phyloP scores from a whole-genome alignment of 1,140 invertebrate genomes.

The Aphis gossypii region DNA sequence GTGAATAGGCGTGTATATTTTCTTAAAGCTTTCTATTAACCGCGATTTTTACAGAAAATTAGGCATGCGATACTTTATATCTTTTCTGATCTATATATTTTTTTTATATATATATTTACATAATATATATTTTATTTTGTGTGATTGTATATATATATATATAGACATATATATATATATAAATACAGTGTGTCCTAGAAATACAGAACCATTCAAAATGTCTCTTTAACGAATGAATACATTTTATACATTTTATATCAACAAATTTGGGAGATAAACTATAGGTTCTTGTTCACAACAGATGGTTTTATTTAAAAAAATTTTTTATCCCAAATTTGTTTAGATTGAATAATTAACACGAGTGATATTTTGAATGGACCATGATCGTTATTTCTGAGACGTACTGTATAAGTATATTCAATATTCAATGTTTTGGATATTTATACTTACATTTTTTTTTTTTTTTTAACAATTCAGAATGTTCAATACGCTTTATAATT shows the following conservation, averaged over 20 bases:
- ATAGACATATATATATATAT: conserved; percentile 52
- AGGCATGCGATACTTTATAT: conserved; percentile 57
- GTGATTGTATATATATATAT: conserved; percentile 46
- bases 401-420: neutral
- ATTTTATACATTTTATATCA: neutral
- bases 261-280: neutral
- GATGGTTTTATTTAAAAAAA: neutral
- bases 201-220: neutral
- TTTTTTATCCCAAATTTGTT: neutral
- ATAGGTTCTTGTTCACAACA: neutral
- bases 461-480: conserved; percentile 58
- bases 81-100: conserved; percentile 56
- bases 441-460: conserved; percentile 57
- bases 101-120: conserved; percentile 30
- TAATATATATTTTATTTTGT: conserved; percentile 57
- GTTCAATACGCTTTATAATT: conserved; percentile 59
- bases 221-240: neutral
- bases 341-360: neutral
- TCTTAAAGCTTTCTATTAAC: conserved; percentile 41
- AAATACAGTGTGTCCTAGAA: conserved; percentile 41
- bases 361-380: conserved; percentile 16
- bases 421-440: conserved; percentile 56
- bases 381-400: neutral
- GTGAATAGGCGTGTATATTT: conserved; percentile 29
- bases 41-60: conserved; percentile 50